A percentile compares a stretch with the other conserved stretches of the same genome.
Conservation (phyloP, 2,888 invertebrate genomes). For the Molanna angustata region DNA sequence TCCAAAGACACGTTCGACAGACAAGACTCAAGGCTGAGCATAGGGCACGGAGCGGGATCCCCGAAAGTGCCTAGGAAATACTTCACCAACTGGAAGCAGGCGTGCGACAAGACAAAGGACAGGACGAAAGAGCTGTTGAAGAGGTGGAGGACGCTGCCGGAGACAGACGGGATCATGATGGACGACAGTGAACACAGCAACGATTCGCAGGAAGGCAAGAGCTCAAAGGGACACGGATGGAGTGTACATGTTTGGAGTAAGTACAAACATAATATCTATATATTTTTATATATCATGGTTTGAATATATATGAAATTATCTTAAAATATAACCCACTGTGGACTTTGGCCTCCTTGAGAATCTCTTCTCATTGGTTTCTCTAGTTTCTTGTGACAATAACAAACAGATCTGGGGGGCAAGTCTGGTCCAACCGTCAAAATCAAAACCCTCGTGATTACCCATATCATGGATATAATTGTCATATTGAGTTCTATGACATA, state of each 20-base stretch:
- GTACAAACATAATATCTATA: conserved; percentile 36
- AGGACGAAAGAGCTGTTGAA: conserved; percentile 70
- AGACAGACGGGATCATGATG: conserved; percentile 47
- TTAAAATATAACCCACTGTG: too few species aligned
- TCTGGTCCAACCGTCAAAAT: too few species aligned
- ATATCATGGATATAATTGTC: too few species aligned
- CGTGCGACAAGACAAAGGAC: conserved; percentile 73
- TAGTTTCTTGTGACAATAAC: too few species aligned
- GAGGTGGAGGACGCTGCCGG: conserved; percentile 66
- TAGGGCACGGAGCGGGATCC: conserved; percentile 46
- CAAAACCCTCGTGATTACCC: too few species aligned
- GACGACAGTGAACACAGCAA: conserved; percentile 45
- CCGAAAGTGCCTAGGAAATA: conserved; percentile 67
- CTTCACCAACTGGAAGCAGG: conserved; percentile 71
- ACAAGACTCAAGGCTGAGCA: conserved; percentile 45
- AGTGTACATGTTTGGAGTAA: conserved; percentile 77
- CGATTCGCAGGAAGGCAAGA: conserved; percentile 40
- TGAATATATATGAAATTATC: too few species aligned
- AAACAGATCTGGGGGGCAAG: too few species aligned
- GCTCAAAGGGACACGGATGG: conserved; percentile 61
- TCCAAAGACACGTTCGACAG: conserved; percentile 50
- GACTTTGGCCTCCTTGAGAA: too few species aligned
- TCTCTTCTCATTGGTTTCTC: too few species aligned
- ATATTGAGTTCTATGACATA: too few species aligned
- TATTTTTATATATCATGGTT: too few species aligned